Base-by-base conservation (phyloP, 2,888 invertebrate genomes). In the Boloria euphrosyne region DNA sequence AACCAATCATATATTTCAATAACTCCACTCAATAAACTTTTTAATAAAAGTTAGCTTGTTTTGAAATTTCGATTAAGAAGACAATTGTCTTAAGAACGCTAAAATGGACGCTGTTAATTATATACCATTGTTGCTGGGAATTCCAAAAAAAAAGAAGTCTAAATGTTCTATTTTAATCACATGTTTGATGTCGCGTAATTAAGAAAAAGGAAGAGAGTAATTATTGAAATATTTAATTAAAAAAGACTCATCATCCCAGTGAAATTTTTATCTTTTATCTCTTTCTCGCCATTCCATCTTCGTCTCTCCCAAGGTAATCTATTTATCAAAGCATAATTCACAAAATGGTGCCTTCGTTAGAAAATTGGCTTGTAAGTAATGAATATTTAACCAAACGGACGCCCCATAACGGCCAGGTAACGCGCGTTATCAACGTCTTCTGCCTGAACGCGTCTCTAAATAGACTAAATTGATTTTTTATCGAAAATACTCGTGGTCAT, bases 361-460 rank as follows among this genome's bases (percentile, higher is more conserved):
- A 50, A 50, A 18, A 22, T 50, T 50, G 22, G 50, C 2, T 38
- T 1, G 31, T 38, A 38, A 38, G 10, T 38, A 38, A 50, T 22
- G 50, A 50, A 13, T 22, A 50, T 22, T 50, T 50, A 4, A 14
- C 13, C 0, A 18, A 50, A 50, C 14, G 50, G 22, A 22, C 22
- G 18, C 13, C 14, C 5, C 50, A 50, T 46, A 38, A 38, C 10
- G 31, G 46, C 46, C 46, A 57, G 57, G 57, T 57, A 22, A 46
- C 57, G n/a, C 47, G 7, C 62, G 62, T 54, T 62, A 62, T 62
- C 62, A n/a, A 38, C 54, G 47, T 18, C 38, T 62, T 62, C 62
- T 53, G 54, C 38, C 14, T 47, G 53, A 54, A n/a, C 54, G 62
- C 62, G 16, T 62, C 31, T 44, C 62, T 62, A 54, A 47, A 62